A percentile compares a stretch with the other conserved stretches of the same genome.
phyloP scores from a whole-genome alignment of 2,113 vertebrate genomes.

The Cebidichthys violaceus region DNA sequence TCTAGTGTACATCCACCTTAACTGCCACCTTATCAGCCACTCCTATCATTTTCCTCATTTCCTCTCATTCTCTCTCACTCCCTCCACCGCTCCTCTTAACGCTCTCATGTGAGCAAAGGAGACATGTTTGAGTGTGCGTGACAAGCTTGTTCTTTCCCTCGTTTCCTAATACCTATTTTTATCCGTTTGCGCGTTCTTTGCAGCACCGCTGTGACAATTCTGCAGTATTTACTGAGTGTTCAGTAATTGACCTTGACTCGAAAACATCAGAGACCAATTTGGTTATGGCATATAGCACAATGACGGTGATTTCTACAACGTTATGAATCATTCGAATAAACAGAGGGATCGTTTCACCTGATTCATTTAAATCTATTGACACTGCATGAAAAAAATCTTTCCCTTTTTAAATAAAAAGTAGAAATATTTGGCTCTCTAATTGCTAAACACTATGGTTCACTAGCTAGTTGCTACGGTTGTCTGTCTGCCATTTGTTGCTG shows the following conservation, averaged over 20 bases:
- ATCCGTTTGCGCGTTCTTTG: background rate
- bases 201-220: background rate
- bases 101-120: conserved; percentile 11
- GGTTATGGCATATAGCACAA: conserved; percentile 14
- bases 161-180: conserved; percentile 14
- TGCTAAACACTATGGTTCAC: background rate
- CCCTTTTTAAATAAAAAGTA: background rate
- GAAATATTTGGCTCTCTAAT: background rate
- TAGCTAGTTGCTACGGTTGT: conserved; percentile 2
- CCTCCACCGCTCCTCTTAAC: conserved; percentile 13
- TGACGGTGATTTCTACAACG: conserved; percentile 19
- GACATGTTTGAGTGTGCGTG: conserved; percentile 7
- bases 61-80: conserved; percentile 29
- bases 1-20: conserved; percentile 63
- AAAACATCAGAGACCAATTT: conserved; percentile 30
- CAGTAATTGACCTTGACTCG: conserved; percentile 35
- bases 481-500: background rate
- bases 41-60: conserved; percentile 53
- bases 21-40: conserved; percentile 50
- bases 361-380: background rate
- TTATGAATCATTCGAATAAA: conserved; percentile 20
- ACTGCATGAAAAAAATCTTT: background rate
- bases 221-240: conserved; percentile 23
- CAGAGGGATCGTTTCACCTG: background rate
- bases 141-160: conserved; percentile 23